A percentile compares a stretch with the other conserved stretches of the same genome.
Conservation (phyloP, 1,140 invertebrate species). For the Papilio machaon region DNA sequence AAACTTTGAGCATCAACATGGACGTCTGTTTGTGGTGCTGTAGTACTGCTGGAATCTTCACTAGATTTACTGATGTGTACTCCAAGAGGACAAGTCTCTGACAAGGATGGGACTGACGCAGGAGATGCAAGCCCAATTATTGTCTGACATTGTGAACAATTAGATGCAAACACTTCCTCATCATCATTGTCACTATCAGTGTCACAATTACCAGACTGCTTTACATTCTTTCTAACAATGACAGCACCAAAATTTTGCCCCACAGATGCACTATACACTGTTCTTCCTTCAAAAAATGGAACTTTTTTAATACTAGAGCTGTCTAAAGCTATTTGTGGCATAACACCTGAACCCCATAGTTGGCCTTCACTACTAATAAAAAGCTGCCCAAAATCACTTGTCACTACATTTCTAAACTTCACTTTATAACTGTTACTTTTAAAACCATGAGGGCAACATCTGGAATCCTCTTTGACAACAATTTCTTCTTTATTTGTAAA, state of each 20-base stretch:
- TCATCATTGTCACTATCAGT: slow-evolving; percentile 85
- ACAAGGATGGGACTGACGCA: slow-evolving; percentile 78
- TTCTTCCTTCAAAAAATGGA: slow-evolving; percentile 86
- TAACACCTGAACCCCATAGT: slow-evolving; percentile 88
- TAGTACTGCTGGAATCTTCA: slow-evolving; percentile 81
- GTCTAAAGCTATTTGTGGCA: slow-evolving; percentile 87
- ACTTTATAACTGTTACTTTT: slow-evolving; percentile 84
- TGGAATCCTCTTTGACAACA: slow-evolving; percentile 84
- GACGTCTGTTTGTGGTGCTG: slow-evolving; percentile 76
- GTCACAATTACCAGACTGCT: slow-evolving; percentile 81
- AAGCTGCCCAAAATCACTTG: slow-evolving; percentile 84
- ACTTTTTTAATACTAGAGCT: slow-evolving; percentile 84
- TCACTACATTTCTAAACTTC: slow-evolving; percentile 84
- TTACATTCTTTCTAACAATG: slow-evolving; percentile 84
- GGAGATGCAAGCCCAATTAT: slow-evolving; percentile 80
- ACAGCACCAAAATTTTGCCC: slow-evolving; percentile 88
- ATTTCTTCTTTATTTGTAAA: slow-evolving; percentile 84
- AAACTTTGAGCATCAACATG: slow-evolving; percentile 79
- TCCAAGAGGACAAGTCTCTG: slow-evolving; percentile 79
- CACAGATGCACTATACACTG: slow-evolving; percentile 84
- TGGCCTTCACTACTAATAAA: slow-evolving; percentile 87
- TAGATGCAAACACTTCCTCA: slow-evolving; percentile 85
- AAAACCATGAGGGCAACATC: slow-evolving; percentile 85
- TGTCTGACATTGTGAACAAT: slow-evolving; percentile 85
- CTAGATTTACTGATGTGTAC: slow-evolving; percentile 80